Base-by-base conservation (phyloP, 2,797 vertebrate species). In the Picus viridis region DNA sequence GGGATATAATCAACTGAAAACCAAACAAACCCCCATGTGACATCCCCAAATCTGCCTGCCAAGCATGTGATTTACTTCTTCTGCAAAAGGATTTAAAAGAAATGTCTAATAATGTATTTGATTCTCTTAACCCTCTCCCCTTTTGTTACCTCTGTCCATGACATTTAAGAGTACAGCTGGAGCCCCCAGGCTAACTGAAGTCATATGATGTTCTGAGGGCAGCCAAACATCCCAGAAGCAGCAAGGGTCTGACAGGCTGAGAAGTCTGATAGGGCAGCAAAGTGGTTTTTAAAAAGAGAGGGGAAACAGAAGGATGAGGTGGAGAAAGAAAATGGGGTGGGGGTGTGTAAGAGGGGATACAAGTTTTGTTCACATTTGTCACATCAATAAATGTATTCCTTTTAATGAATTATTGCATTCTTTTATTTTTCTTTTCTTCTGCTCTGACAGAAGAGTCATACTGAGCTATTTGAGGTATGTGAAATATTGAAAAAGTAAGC, bases 401-500 rank as follows among this genome's bases (percentile, higher is more conserved):
- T 90, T 96, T 34, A 91, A 97, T 95, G 82, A 96, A 96, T 92
- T 90, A 82, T 41, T 89, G 17, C 29, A 29, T 92, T 80, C 47
- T 89, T 81, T 90, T 96, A 92, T 96, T 97, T 94, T 96, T 81
- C 61, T 96, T 96, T 90, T 92, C 76, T 94, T 94, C 67, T 87
- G 23, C 86, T 95, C 73, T 73, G 88, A 93, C 59, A 74, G 72
- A 95, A 91, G 91, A 96, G 88, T 92, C 45, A 53, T 83, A 53
- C 67, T 59, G 59, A 97, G 96, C 15, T 93, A 97, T 97, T 92
- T 95, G 83, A 90, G 93, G 94, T 92, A 97, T 97, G 97, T 84
- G 83, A 97, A 95, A 71, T 74, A 97, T 96, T 97, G 89, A 96
- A 94, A 97, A 97, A 97, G 96, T 95, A 97, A 97, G 91, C 94